Conservation (phyloP, 2,888 invertebrate species). For the Synanthedon tipuliformis region DNA sequence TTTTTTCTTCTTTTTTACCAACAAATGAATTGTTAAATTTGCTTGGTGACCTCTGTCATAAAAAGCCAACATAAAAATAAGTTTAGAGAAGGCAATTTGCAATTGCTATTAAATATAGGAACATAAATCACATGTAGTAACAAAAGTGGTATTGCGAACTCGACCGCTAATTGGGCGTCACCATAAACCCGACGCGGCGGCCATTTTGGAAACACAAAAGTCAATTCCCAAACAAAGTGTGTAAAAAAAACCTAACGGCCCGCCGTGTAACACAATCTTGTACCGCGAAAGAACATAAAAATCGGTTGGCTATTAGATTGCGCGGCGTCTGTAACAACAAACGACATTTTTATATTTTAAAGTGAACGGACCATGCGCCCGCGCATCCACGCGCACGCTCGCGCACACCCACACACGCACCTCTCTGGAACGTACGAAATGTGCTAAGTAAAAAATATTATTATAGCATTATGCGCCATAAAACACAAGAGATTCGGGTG, state of each 20-base stretch:
- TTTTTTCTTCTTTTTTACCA: too few relatives aligned
- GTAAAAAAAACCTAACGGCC: conserved; percentile 22
- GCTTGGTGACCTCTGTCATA: too few relatives aligned
- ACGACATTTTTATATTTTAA: conserved; percentile 48
- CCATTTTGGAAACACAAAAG: conserved; percentile 27
- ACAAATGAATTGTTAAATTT: too few relatives aligned
- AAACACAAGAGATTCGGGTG: conserved; percentile 44
- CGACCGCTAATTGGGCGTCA: conserved; percentile 28
- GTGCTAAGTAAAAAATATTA: conserved; percentile 70
- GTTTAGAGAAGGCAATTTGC: not conserved
- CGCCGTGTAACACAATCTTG: conserved; percentile 45
- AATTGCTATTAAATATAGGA: conserved; percentile 12
- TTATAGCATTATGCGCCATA: conserved; percentile 64
- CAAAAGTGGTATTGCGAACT: conserved; percentile 40
- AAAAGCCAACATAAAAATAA: not conserved
- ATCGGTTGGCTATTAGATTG: conserved; percentile 46
- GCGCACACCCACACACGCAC: conserved; percentile 13
- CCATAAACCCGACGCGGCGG: conserved; percentile 23
- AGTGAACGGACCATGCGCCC: conserved; percentile 22
- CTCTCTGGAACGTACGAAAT: conserved; percentile 39
- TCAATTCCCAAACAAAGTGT: conserved; percentile 25
- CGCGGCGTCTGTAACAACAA: conserved; percentile 29
- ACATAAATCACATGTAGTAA: conserved; percentile 55
- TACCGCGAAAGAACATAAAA: conserved; percentile 63
- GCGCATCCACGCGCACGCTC: conserved; percentile 22